phyloP scores from a whole-genome alignment of 1,140 invertebrate genomes.

The Drosophila albomicans region DNA sequence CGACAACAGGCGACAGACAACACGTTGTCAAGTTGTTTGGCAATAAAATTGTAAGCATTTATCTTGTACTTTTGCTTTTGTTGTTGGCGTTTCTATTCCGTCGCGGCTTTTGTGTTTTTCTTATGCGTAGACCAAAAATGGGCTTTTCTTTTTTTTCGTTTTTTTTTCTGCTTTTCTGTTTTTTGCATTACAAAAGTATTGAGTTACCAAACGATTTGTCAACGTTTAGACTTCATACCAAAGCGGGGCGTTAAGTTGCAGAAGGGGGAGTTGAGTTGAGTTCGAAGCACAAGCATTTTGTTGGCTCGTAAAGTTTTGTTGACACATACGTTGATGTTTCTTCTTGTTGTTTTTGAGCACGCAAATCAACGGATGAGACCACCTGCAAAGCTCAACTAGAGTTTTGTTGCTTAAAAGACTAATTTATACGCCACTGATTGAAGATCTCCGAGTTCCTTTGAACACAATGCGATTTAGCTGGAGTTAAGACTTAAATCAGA shows the following conservation, averaged over 20 bases:
- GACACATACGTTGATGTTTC: constrained; percentile 75
- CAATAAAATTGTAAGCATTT: constrained; percentile 83
- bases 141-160: constrained; percentile 35
- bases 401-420: background rate
- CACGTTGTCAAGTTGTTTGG: constrained; percentile 66
- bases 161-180: constrained; percentile 7
- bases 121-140: constrained; percentile 72
- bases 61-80: constrained; percentile 60
- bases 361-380: constrained; percentile 41
- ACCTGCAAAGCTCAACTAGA: constrained; percentile 34
- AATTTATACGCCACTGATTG: constrained; percentile 13
- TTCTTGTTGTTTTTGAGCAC: constrained; percentile 42
- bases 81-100: constrained; percentile 34
- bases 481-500: no score
- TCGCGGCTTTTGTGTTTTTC: constrained; percentile 37
- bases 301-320: constrained; percentile 76
- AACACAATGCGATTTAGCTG: background rate
- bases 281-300: constrained; percentile 56
- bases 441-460: constrained; percentile 6
- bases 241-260: constrained; percentile 3
- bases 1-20: constrained; percentile 57
- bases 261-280: constrained; percentile 8
- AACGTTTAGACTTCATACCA: constrained; percentile 60
- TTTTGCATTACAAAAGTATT: constrained; percentile 80
- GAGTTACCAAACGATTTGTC: constrained; percentile 79